Percentiles rank a stretch among this genome's conserved stretches.
These are phyloP conservation scores for Brachionus koreanus DNA, from an alignment of 1,140 invertebrate genomes.

Conservation along the genomic window DNA sequence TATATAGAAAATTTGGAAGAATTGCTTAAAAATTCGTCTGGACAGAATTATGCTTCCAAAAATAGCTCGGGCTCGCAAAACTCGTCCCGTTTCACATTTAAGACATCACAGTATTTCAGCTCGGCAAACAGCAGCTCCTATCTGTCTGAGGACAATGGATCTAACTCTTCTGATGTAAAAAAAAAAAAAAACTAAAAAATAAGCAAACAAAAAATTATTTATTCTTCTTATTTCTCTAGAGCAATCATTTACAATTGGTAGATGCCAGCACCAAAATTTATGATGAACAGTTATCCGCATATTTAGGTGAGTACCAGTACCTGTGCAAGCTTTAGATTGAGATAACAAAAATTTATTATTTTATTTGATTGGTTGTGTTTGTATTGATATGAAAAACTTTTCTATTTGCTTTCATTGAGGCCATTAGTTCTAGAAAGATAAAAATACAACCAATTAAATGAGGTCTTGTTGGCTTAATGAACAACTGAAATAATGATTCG, in stretches of 20 bases:
- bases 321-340: not conserved
- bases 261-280: conserved; percentile 1
- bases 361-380: not conserved
- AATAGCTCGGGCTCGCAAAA: not conserved
- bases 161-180: conserved; percentile 27
- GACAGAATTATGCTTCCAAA: not conserved
- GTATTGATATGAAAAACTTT: not conserved
- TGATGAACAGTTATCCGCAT: conserved; percentile 11
- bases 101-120: not conserved
- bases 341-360: not conserved
- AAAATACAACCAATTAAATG: not conserved
- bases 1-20: conserved; percentile 89
- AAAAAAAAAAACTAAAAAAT: not conserved
- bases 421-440: not conserved
- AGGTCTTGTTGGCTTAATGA: not conserved
- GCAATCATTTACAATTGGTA: not conserved
- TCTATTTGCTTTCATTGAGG: not conserved
- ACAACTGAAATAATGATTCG: not conserved
- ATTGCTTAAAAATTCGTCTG: conserved; percentile 53
- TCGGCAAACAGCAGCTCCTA: conserved; percentile 24
- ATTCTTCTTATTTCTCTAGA: not conserved
- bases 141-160: conserved; percentile 33
- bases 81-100: not conserved
- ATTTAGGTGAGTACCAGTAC: conserved; percentile 22
- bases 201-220: not conserved